A percentile compares a stretch with the other conserved stretches of the same genome.
phyloP scores from a whole-genome alignment of 1,140 invertebrate species.

The Bombus consobrinus region DNA sequence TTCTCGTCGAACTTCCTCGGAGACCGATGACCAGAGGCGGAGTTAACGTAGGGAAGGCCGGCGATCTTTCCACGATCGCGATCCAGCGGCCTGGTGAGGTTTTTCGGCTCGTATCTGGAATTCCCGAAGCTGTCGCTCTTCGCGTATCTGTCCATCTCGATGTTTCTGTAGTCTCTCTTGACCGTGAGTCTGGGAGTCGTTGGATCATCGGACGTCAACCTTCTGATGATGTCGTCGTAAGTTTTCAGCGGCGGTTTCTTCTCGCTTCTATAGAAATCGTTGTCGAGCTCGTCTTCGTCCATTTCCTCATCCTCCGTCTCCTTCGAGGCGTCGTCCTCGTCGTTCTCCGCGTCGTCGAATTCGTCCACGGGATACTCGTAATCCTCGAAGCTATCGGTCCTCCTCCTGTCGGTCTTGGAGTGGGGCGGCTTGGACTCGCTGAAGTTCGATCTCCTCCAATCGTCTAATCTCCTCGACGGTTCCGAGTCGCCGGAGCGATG shows the following conservation, averaged over 20 bases:
- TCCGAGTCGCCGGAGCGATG: conserved; percentile 2
- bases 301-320: conserved; percentile 64
- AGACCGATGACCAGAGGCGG: conserved; percentile 1
- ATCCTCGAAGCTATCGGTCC: conserved; percentile 45
- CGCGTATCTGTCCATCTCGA: conserved; percentile 69
- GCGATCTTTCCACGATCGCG: conserved; percentile 5
- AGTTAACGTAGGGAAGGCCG: neutral
- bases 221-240: conserved; percentile 79
- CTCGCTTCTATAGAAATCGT: conserved; percentile 56
- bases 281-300: conserved; percentile 65
- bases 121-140: conserved; percentile 72
- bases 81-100: conserved; percentile 32
- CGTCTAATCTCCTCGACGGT: neutral
- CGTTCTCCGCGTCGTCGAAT: conserved; percentile 50
- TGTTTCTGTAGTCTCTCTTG: conserved; percentile 73
- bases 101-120: conserved; percentile 62
- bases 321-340: conserved; percentile 58
- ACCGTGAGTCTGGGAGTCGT: conserved; percentile 62
- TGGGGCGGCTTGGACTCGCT: conserved; percentile 11
- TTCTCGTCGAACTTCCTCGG: conserved; percentile 8
- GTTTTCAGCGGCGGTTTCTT: conserved; percentile 70
- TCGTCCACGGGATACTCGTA: conserved; percentile 51
- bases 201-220: conserved; percentile 73
- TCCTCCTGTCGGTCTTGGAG: conserved; percentile 8
- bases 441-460: conserved; percentile 36